These are phyloP conservation scores for Megamerina dolium DNA, from an alignment of 2,888 invertebrate genomes.

Conservation along the genomic window DNA sequence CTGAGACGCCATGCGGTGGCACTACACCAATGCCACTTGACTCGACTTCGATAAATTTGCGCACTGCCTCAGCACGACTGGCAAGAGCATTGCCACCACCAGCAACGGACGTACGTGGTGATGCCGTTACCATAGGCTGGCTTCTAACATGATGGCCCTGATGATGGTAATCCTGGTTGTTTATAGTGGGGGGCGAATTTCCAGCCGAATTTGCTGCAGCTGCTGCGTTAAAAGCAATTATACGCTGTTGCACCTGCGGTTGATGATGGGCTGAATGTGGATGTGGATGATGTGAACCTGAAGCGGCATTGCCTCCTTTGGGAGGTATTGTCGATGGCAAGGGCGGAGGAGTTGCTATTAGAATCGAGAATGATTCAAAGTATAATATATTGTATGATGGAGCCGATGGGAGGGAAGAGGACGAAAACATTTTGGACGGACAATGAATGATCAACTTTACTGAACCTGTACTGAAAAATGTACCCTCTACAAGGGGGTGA, in stretches of 20 bases:
- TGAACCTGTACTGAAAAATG: too few species aligned
- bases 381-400: too few species aligned
- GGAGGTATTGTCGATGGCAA: slow-evolving; percentile 50
- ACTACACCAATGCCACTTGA: slow-evolving; percentile 18
- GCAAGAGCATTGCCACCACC: too few species aligned
- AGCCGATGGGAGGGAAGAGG: too few species aligned
- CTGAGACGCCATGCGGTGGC: slow-evolving; percentile 4
- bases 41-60: slow-evolving; percentile 41
- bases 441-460: too few species aligned
- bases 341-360: slow-evolving; percentile 47
- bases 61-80: slow-evolving; percentile 30
- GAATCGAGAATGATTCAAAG: slow-evolving; percentile 1
- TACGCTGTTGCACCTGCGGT: slow-evolving; percentile 40
- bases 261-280: too few species aligned
- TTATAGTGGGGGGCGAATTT: slow-evolving; percentile 1
- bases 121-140: slow-evolving; percentile 22
- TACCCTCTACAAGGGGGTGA: too few species aligned
- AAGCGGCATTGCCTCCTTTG: slow-evolving; percentile 31
- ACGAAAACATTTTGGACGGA: too few species aligned
- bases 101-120: slow-evolving; percentile 22
- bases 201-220: slow-evolving; percentile 17
- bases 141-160: slow-evolving; percentile 15
- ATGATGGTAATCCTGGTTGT: slow-evolving; percentile 21
- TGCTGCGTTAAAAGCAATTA: slow-evolving; percentile 40
- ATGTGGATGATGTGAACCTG: slow-evolving; percentile 24